phyloP scores from a whole-genome alignment of 2,888 invertebrate genomes.

The Tryphoninae sp. region DNA sequence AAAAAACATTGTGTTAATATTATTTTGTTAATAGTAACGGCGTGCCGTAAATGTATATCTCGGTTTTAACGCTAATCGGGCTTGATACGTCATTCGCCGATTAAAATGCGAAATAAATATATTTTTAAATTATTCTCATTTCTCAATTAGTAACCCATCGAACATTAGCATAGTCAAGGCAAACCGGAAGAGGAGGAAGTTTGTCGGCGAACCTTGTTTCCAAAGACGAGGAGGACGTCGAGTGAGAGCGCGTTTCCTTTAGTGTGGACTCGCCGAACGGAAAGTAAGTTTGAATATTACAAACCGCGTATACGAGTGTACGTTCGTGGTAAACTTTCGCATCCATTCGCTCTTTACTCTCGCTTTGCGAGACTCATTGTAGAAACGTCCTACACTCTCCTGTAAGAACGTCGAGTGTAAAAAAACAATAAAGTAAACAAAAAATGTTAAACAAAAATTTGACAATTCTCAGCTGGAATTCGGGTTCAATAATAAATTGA shows the following conservation, averaged over 20 bases:
- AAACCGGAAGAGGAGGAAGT: constrained; percentile 4
- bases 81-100: no score
- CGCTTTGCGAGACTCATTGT: constrained; percentile 20
- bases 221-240: neutral
- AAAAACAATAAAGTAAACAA: neutral
- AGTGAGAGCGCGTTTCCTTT: constrained; percentile 38
- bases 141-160: neutral
- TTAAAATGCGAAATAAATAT: no score
- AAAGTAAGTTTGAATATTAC: constrained; percentile 46
- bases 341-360: constrained; percentile 36
- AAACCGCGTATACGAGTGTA: constrained; percentile 30
- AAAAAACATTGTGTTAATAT: no score
- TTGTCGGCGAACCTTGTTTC: constrained; percentile 21
- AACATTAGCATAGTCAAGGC: neutral
- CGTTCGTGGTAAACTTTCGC: constrained; percentile 48
- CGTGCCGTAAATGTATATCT: no score
- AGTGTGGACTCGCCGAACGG: constrained; percentile 6
- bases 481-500: neutral
- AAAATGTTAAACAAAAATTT: neutral
- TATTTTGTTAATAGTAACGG: no score
- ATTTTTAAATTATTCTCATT: no score
- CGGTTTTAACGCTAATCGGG: no score
- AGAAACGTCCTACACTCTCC: neutral
- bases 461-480: neutral
- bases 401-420: no score